Evolutionary conservation across 2,113 vertebrate genomes (phyloP).

Genomic region (Sarotherodon lohbergeri): DNA sequence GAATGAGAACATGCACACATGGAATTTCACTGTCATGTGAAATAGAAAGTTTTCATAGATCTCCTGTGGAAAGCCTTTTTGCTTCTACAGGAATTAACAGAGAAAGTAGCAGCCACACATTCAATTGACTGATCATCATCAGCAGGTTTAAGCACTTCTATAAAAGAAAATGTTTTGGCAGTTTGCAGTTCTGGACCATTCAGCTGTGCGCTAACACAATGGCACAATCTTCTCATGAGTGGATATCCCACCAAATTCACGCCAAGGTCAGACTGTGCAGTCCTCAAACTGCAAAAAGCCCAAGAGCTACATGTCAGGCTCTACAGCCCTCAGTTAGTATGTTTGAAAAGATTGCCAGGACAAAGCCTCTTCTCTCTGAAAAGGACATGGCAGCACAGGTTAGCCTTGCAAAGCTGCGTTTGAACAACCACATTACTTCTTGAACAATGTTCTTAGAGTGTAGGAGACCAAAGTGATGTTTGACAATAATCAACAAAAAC

Average conservation of each 20-base stretch:
- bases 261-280: neutral
- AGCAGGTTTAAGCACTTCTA: neutral
- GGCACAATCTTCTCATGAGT: neutral
- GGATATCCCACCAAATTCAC: neutral
- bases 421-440: neutral
- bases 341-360: neutral
- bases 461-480: neutral
- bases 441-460: neutral
- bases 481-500: neutral
- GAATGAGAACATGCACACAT: neutral
- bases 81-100: neutral
- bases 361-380: neutral
- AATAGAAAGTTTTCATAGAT: neutral
- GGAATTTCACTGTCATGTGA: neutral
- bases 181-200: neutral
- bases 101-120: neutral
- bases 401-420: neutral
- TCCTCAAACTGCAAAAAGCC: neutral
- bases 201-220: neutral
- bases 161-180: neutral
- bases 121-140: neutral
- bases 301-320: neutral
- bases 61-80: neutral
- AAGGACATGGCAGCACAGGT: neutral
- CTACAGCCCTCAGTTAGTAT: neutral